Evolutionary conservation across 2,888 invertebrate genomes (phyloP).

Genomic region (Antheraea assamensis): DNA sequence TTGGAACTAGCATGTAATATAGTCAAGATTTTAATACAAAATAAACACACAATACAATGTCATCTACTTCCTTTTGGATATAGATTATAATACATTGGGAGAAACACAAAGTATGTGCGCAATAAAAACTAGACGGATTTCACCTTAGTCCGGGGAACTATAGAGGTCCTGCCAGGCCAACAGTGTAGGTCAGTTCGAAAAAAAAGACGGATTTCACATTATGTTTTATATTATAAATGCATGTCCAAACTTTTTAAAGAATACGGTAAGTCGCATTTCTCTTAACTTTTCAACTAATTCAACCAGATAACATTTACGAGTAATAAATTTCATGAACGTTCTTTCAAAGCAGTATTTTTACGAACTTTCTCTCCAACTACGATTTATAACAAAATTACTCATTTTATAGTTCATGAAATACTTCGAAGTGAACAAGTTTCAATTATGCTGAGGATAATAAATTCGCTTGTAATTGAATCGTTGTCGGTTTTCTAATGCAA

Average conservation of each 20-base stretch:
- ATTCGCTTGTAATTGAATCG: background rate
- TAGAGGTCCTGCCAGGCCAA: too few species aligned
- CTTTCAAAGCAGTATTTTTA: conserved; percentile 39
- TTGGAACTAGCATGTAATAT: too few species aligned
- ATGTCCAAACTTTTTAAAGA: background rate
- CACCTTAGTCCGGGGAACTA: too few species aligned
- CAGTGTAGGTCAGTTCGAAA: too few species aligned
- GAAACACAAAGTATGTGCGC: background rate
- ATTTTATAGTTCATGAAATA: conserved; percentile 42
- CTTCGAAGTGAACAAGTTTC: background rate
- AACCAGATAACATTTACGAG: conserved; percentile 63
- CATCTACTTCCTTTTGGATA: too few species aligned
- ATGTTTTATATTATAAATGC: background rate
- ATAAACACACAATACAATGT: too few species aligned
- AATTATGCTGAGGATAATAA: background rate
- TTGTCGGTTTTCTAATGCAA: background rate
- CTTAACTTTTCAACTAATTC: conserved; percentile 68
- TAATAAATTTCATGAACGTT: conserved; percentile 56
- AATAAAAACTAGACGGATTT: conserved; percentile 11
- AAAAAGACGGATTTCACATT: background rate
- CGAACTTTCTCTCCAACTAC: conserved; percentile 29
- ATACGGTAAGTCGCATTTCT: conserved; percentile 42
- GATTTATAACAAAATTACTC: conserved; percentile 28
- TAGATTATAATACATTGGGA: too few species aligned
- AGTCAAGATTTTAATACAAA: too few species aligned